These are phyloP conservation scores for Danio tinwini DNA, from an alignment of 2,797 vertebrate genomes.

Conservation along the genomic window DNA sequence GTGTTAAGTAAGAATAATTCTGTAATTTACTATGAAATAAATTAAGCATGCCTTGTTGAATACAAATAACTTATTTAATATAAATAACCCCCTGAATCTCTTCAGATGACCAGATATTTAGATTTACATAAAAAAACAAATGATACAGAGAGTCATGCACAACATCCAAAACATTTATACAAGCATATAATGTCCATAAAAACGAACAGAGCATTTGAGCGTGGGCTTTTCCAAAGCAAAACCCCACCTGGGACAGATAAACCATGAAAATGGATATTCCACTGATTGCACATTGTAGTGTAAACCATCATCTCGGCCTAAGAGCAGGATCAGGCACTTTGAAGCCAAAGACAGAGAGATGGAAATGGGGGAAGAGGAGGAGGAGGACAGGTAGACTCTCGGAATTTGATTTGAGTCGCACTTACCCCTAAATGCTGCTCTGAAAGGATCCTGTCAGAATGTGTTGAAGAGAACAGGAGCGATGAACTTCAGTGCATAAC, in stretches of 20 bases:
- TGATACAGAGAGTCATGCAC: background rate
- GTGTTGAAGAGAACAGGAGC: slow-evolving; percentile 69
- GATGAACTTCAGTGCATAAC: slow-evolving; percentile 67
- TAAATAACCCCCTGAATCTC: no score
- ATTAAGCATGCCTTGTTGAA: no score
- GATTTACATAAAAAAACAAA: slow-evolving; percentile 8
- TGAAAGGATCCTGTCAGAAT: slow-evolving; percentile 72
- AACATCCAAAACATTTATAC: background rate
- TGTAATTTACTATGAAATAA: no score
- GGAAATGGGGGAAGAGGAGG: slow-evolving; percentile 5
- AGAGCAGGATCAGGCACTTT: slow-evolving; percentile 69
- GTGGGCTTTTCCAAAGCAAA: slow-evolving; percentile 67
- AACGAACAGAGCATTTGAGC: slow-evolving; percentile 55
- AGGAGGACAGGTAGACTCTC: slow-evolving; percentile 48
- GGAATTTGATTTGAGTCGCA: slow-evolving; percentile 71
- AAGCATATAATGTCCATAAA: slow-evolving; percentile 55
- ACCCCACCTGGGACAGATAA: slow-evolving; percentile 72
- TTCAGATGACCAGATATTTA: background rate
- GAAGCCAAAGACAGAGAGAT: slow-evolving; percentile 41
- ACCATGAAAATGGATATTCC: slow-evolving; percentile 76
- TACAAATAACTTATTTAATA: no score
- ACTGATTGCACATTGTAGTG: slow-evolving; percentile 76
- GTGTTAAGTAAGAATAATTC: no score
- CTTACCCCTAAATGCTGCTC: slow-evolving; percentile 67
- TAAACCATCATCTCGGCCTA: slow-evolving; percentile 72